These are phyloP conservation scores for Malurus elegans DNA, from an alignment of 2,113 vertebrate species.

Conservation along the genomic window DNA sequence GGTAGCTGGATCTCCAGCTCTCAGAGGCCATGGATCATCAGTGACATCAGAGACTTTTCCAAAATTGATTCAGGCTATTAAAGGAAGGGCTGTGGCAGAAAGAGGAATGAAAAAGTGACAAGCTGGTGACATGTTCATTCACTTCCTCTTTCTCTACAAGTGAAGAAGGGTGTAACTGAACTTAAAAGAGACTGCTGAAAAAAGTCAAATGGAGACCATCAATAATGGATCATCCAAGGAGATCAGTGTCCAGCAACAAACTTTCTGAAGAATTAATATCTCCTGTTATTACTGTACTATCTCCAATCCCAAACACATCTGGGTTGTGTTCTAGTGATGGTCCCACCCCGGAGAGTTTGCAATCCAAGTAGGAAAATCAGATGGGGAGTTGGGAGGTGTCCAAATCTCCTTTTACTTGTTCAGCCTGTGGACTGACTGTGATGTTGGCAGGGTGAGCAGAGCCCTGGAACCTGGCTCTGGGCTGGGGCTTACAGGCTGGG, in stretches of 20 bases:
- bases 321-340: neutral
- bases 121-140: constrained; percentile 18
- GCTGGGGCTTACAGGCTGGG: rapidly evolving
- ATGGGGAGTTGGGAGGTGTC: neutral
- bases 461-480: rapidly evolving
- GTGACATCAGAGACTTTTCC: neutral
- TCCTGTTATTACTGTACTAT: neutral
- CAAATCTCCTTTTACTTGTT: neutral
- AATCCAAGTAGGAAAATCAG: neutral
- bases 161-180: neutral
- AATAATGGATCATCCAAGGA: neutral
- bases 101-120: constrained; percentile 13
- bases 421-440: neutral
- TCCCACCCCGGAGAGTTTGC: neutral
- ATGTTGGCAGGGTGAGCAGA: neutral
- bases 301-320: neutral
- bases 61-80: constrained; percentile 50
- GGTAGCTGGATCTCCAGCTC: neutral
- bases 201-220: neutral
- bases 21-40: neutral
- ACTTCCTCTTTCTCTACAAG: constrained; percentile 18
- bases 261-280: neutral
- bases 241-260: neutral
- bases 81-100: neutral
- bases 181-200: neutral